Conservation (phyloP, 1,140 invertebrate species). For the Choristoneura fumiferana region DNA sequence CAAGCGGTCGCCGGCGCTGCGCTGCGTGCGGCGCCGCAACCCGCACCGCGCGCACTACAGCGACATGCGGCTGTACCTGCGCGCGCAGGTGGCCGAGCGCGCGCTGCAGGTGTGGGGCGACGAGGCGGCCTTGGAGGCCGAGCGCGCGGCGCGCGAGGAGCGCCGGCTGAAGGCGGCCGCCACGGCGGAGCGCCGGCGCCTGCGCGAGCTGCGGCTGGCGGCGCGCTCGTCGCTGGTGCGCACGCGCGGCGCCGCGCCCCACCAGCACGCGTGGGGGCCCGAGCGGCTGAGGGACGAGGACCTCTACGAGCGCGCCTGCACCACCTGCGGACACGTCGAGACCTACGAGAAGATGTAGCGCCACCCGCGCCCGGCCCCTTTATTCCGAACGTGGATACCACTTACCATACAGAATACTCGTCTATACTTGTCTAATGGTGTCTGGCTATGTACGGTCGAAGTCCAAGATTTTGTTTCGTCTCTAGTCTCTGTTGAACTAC, state of each 20-base stretch:
- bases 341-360: conserved; percentile 94
- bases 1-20: conserved; percentile 90
- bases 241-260: conserved; percentile 74
- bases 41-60: conserved; percentile 95
- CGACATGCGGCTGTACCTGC: conserved; percentile 96
- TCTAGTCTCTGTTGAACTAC: too few relatives aligned
- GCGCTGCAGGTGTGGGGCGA: conserved; percentile 93
- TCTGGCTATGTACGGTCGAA: too few relatives aligned
- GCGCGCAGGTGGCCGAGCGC: conserved; percentile 89
- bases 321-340: conserved; percentile 87
- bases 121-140: conserved; percentile 86
- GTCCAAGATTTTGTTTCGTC: too few relatives aligned
- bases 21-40: conserved; percentile 94
- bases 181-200: conserved; percentile 91
- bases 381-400: too few relatives aligned
- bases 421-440: too few relatives aligned
- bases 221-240: not conserved
- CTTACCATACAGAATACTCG: too few relatives aligned
- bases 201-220: conserved; percentile 83
- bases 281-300: conserved; percentile 87
- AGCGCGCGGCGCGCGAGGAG: conserved; percentile 84
- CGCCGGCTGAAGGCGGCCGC: conserved; percentile 87
- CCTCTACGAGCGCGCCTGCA: conserved; percentile 84
- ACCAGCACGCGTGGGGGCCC: conserved; percentile 89
- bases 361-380: too few relatives aligned